Evolutionary conservation across 2,113 vertebrate species (phyloP), one percentile per base, ranked within the genome.

Genomic region (Coturnix japonica): DNA sequence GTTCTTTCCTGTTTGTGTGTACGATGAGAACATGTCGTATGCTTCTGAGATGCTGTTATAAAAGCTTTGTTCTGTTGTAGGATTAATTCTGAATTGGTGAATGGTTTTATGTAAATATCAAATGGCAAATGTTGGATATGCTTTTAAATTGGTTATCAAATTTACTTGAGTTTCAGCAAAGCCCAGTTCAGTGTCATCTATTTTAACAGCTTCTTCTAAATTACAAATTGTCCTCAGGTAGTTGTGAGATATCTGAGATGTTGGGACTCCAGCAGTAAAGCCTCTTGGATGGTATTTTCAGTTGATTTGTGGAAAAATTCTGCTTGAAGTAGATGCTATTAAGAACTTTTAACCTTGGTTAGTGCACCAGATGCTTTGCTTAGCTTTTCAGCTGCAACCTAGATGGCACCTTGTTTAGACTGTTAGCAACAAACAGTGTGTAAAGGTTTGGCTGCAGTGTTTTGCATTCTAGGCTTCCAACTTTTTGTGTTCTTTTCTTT

Each of bases 1-100:
- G 8, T 83, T 95, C 95, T 97, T 96, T 97, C 97, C 95, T 97
- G 95, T 96, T 97, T 96, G 91, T 90, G 85, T 94, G 79, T 85
- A 85, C 72, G 92, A 96, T 92, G 92, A 93, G 94, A 97, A 89
- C 89, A 81, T 92, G 89, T 94, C 91, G 71, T 83, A 90, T 82
- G 95, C 90, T 83, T 81, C 91, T 91, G 84, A 41, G 84, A 93
- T 80, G 87, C 91, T 89, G 87, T 93, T 91, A 69, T 65, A 94
- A 93, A 92, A 91, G 80, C 59, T 96, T 96, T 95, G 91, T 97
- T 96, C 91, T 76, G n/a, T 7, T 7, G 57, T 41, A 67, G 72
- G 60, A 91, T 85, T 94, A 51, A 28, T 87, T 79, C 59, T 84
- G 13, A 82, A 83, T 87, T 87, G 65, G 46, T 85, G 83, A 72